Evolutionary conservation across 2,888 invertebrate species (phyloP).

Genomic region (Phaonia tiefii): DNA sequence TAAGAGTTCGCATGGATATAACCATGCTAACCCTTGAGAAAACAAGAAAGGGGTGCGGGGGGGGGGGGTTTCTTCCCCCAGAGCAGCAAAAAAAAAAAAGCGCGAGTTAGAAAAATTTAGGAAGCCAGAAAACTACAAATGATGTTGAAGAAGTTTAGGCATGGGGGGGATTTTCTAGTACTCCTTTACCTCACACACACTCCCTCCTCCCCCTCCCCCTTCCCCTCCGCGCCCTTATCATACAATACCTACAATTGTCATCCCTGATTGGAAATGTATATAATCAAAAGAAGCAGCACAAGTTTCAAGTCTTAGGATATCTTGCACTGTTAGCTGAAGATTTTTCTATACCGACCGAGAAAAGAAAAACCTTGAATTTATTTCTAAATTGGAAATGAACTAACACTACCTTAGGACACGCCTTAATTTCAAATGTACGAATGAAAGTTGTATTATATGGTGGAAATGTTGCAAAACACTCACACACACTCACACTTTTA

Average conservation of each 20-base stretch:
- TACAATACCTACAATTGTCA: slow-evolving; percentile 24
- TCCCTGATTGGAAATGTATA: slow-evolving; percentile 36
- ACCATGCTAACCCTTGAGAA: background rate
- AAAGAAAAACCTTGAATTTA: slow-evolving; percentile 9
- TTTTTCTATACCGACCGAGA: background rate
- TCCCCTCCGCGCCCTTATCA: background rate
- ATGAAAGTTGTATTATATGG: background rate
- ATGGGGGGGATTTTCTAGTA: no score
- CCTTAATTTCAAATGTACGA: slow-evolving; percentile 32
- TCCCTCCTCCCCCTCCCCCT: background rate
- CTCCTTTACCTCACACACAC: no score
- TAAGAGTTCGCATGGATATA: no score
- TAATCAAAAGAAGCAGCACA: background rate
- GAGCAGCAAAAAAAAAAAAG: no score
- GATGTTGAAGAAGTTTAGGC: no score
- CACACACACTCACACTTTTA: no score
- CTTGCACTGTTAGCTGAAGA: background rate
- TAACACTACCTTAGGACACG: slow-evolving; percentile 41
- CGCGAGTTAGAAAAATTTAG: background rate
- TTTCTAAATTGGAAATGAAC: slow-evolving; percentile 39
- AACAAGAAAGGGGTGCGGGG: slow-evolving; percentile 13
- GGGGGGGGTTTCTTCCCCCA: background rate
- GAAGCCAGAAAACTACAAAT: no score
- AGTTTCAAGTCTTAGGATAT: background rate
- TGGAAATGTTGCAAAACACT: background rate